These are phyloP conservation scores for Ochotona princeps DNA, from an alignment of 2,113 vertebrate genomes.

Conservation along the genomic window DNA sequence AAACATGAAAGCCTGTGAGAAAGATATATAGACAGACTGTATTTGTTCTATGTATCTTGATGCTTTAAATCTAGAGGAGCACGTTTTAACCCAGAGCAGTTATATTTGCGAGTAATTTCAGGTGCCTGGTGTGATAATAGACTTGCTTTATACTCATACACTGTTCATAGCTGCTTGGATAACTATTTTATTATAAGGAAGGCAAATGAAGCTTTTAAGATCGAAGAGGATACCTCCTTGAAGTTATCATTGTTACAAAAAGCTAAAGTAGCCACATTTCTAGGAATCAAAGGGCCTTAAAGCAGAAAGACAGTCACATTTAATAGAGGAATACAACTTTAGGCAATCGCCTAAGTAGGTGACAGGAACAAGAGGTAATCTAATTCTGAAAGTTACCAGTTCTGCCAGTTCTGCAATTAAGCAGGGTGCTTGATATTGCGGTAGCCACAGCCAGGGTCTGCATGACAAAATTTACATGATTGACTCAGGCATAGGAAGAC, in stretches of 20 bases:
- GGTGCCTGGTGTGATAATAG: not conserved
- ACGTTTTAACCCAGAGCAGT: constrained; percentile 44
- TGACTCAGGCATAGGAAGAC: not conserved
- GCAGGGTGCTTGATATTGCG: not conserved
- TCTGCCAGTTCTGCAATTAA: not conserved
- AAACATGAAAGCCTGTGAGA: constrained; percentile 11
- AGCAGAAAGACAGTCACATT: constrained; percentile 12
- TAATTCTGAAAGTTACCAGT: constrained; percentile 62
- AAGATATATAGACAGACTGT: not conserved
- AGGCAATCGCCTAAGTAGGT: not conserved
- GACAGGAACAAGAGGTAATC: constrained; percentile 41
- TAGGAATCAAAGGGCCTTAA: constrained; percentile 61
- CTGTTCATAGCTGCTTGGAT: constrained; percentile 42
- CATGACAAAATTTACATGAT: constrained; percentile 5
- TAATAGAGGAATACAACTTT: constrained; percentile 26
- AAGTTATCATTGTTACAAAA: constrained; percentile 44
- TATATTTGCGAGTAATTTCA: constrained; percentile 35
- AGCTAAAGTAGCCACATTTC: constrained; percentile 33
- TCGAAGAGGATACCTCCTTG: constrained; percentile 72
- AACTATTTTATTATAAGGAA: constrained; percentile 48
- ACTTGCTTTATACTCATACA: not conserved
- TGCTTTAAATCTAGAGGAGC: constrained; percentile 7
- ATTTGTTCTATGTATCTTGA: not conserved
- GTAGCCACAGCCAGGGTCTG: not conserved
- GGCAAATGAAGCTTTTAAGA: constrained; percentile 47